phyloP scores from a whole-genome alignment of 2,113 vertebrate species.

The Xiphophorus maculatus region DNA sequence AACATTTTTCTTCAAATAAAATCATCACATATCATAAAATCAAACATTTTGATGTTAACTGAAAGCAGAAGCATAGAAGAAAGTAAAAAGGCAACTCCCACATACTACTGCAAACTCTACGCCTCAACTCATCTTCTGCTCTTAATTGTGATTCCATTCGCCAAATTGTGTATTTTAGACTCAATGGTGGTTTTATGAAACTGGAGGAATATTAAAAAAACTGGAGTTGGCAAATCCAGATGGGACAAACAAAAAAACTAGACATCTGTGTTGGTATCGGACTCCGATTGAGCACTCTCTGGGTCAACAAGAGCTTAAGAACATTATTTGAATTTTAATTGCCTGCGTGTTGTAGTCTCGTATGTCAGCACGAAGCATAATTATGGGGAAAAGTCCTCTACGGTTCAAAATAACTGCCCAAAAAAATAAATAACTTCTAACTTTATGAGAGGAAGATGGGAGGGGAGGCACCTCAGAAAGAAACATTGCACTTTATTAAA shows the following conservation, averaged over 20 bases:
- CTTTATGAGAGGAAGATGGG: background rate
- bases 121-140: background rate
- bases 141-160: background rate
- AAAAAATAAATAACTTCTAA: background rate
- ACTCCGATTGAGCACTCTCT: conserved; percentile 20
- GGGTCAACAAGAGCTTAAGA: conserved; percentile 27
- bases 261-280: background rate
- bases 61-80: conserved; percentile 6
- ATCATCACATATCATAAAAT: background rate
- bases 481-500: background rate
- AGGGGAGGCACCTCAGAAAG: background rate
- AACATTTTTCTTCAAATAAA: conserved; percentile 1
- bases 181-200: conserved; percentile 6
- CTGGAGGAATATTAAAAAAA: background rate
- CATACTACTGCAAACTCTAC: background rate
- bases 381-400: conserved; percentile 12
- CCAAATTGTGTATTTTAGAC: background rate
- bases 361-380: conserved; percentile 32
- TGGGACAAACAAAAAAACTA: background rate
- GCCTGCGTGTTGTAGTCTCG: conserved; percentile 26
- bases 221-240: background rate
- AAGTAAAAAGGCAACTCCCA: background rate
- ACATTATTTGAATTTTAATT: conserved; percentile 27
- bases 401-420: conserved; percentile 37
- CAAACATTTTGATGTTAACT: background rate